Evolutionary conservation across 2,113 vertebrate genomes (phyloP).

Genomic region (Furnarius figulus): DNA sequence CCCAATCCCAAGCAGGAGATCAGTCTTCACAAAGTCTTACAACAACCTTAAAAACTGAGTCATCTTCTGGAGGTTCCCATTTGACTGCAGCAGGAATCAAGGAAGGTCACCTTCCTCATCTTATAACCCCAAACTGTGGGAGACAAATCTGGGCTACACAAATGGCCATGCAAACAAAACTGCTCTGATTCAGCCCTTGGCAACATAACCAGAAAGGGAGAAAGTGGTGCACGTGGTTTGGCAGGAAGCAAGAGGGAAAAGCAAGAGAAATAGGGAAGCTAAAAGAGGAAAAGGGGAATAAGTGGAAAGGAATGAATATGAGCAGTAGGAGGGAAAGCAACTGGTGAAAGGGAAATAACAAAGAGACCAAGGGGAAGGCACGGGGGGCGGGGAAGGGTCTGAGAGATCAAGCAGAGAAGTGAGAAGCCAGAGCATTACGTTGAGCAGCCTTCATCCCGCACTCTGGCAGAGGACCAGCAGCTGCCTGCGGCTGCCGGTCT

Average conservation of each 20-base stretch:
- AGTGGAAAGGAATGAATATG: neutral
- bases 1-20: neutral
- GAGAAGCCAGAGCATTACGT: neutral
- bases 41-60: neutral
- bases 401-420: neutral
- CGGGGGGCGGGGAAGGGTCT: neutral
- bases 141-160: neutral
- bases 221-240: neutral
- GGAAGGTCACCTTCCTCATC: neutral
- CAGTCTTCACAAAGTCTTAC: neutral
- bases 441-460: neutral
- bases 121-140: neutral
- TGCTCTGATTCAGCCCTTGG: neutral
- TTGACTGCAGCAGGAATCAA: neutral
- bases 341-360: neutral
- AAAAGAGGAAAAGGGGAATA: neutral
- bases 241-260: neutral
- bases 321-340: neutral
- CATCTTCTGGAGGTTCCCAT: neutral
- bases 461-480: neutral
- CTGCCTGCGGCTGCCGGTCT: rapidly evolving
- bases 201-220: neutral
- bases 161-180: neutral
- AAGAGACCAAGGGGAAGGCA: neutral
- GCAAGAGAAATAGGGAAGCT: neutral